Conservation (phyloP, 2,113 vertebrate species). For the Ailurus styani region DNA sequence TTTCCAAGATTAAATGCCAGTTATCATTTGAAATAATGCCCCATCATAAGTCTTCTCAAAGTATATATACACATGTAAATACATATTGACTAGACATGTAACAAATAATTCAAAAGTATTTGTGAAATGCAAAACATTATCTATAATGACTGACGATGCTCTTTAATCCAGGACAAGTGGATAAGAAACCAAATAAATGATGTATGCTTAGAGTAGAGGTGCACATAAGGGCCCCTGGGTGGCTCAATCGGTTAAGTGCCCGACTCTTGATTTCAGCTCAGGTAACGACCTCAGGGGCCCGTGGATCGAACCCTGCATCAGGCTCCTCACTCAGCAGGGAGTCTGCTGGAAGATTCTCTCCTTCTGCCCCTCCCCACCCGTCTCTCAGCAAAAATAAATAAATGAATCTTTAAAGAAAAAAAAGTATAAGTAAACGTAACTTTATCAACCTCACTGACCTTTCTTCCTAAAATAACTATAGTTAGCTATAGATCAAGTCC, state of each 20-base stretch:
- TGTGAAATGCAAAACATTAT: background rate
- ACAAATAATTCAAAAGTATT: background rate
- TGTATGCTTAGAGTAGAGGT: background rate
- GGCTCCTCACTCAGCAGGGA: no score
- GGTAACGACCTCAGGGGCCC: no score
- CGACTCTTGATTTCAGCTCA: background rate
- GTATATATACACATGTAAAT: background rate
- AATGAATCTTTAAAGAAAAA: background rate
- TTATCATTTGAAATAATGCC: background rate
- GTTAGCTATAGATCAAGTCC: background rate
- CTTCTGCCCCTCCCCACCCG: no score
- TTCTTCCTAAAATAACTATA: background rate
- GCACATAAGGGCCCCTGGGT: background rate
- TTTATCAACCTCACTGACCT: background rate
- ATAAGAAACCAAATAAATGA: slow-evolving; percentile 23
- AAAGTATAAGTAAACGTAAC: background rate
- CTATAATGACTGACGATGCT: background rate
- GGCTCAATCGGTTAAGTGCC: background rate
- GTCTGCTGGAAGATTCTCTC: no score
- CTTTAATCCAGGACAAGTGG: background rate
- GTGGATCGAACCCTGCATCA: no score
- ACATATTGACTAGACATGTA: background rate
- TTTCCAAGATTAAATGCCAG: background rate
- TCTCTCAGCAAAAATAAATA: background rate
- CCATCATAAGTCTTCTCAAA: background rate